A percentile compares a stretch with the other conserved stretches of the same genome.
phyloP scores from a whole-genome alignment of 2,113 vertebrate genomes.

The Pterocles orientalis region DNA sequence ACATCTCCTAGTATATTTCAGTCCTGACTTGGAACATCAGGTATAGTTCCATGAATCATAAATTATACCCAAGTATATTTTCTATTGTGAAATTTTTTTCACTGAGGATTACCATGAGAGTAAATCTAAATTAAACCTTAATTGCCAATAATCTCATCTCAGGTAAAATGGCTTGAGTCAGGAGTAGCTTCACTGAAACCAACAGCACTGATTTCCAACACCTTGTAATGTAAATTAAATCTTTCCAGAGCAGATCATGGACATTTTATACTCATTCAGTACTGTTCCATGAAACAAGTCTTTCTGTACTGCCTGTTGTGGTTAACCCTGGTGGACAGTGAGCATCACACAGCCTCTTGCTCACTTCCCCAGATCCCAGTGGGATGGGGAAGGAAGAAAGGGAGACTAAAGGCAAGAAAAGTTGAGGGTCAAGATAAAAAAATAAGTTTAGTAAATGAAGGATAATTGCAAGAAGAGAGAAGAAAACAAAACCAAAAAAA shows the following conservation, averaged over 20 bases:
- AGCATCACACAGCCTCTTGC: neutral
- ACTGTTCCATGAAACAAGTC: neutral
- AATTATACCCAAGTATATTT: neutral
- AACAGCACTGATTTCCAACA: neutral
- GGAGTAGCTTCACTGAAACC: neutral
- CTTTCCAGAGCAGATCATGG: neutral
- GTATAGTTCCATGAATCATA: constrained; percentile 8
- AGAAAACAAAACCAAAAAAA: neutral
- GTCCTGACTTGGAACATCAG: neutral
- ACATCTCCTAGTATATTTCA: neutral
- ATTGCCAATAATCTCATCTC: neutral
- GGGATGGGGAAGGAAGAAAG: neutral
- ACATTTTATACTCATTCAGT: neutral
- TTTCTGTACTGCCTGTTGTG: neutral
- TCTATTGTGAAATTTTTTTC: constrained; percentile 8
- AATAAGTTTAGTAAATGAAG: neutral
- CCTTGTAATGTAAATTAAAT: neutral
- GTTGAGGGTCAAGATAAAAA: neutral
- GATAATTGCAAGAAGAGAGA: neutral
- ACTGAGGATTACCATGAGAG: neutral
- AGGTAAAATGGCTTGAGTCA: neutral
- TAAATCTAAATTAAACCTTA: neutral
- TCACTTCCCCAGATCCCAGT: neutral
- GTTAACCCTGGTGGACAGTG: neutral
- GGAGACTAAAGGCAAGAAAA: neutral